phyloP scores from a whole-genome alignment of 2,888 invertebrate species.

The Macaria liturata region DNA sequence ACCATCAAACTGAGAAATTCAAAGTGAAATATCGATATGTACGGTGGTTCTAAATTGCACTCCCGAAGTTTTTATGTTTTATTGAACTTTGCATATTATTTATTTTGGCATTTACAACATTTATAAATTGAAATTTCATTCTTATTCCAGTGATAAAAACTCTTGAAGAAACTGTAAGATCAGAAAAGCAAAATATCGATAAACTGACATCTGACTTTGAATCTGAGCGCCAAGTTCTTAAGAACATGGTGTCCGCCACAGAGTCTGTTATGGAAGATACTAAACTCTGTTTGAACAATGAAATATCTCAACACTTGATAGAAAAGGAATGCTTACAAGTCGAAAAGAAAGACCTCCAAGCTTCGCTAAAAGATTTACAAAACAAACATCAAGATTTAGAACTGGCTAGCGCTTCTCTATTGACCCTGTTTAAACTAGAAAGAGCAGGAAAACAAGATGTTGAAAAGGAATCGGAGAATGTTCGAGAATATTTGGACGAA shows the following conservation, averaged over 20 bases:
- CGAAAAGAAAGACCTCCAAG: constrained; percentile 42
- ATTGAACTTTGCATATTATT: too few relatives aligned
- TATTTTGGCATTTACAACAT: too few relatives aligned
- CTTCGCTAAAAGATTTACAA: constrained; percentile 30
- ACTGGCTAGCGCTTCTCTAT: constrained; percentile 36
- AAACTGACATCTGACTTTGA: constrained; percentile 60
- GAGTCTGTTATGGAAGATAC: constrained; percentile 65
- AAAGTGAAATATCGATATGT: too few relatives aligned
- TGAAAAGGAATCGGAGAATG: constrained; percentile 30
- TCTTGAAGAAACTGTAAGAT: constrained; percentile 55
- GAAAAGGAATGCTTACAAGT: constrained; percentile 40
- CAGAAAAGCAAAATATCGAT: constrained; percentile 53
- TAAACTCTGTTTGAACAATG: constrained; percentile 7
- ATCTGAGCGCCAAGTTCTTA: constrained; percentile 58
- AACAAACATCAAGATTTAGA: constrained; percentile 44
- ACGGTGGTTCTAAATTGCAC: too few relatives aligned
- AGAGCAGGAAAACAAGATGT: constrained; percentile 37
- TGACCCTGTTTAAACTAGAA: constrained; percentile 32
- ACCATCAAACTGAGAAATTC: too few relatives aligned
- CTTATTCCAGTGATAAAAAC: constrained; percentile 26
- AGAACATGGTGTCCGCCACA: constrained; percentile 64
- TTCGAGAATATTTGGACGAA: constrained; percentile 33
- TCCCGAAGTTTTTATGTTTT: too few relatives aligned
- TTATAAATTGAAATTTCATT: background rate
- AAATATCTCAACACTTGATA: constrained; percentile 11